Evolutionary conservation across 2,113 vertebrate genomes (phyloP), one percentile per base, ranked within the genome.

Genomic region (Synodontis membranacea): DNA sequence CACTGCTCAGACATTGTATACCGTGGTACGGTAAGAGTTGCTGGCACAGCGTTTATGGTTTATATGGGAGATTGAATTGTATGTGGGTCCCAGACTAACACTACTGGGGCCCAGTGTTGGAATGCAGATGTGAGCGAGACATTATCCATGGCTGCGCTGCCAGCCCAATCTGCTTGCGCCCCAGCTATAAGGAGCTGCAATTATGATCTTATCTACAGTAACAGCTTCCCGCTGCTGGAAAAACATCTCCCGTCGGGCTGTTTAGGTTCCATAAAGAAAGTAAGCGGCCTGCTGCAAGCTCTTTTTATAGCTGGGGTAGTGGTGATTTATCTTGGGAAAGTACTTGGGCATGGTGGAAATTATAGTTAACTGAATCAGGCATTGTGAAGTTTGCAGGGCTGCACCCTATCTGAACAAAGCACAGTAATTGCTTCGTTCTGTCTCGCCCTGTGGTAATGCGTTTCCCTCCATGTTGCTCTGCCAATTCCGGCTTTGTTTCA

Each of bases 161-260:
- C 88, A 75, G 75, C 68, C 81, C 85, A 88, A 86, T 84, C 84
- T 89, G 78, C 80, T 68, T 86, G 87, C 76, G 64, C 75, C 82
- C 76, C 72, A 62, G 87, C 84, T 90, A 88, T 90, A 87, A 90
- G 86, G 85, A 89, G 86, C 76, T 74, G 89, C 84, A 92, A 92
- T 92, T 91, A 90, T 86, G 91, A 91, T 91, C 84, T 88, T 91
- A 91, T 91, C 91, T 64, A 80, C 76, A 82, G 78, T 88, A 89
- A 89, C 89, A 83, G 91, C 86, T 91, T 91, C 87, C 91, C 89
- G 86, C 86, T 79, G 86, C 87, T 88, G 80, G 88, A 89, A 88
- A 88, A 91, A 89, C 84, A 78, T 74, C 85, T 89, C 89, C 76
- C 66, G 37, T 86, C 9, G 25, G 79, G 62, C 88, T 86, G 82